phyloP scores from a whole-genome alignment of 2,113 vertebrate species.

The Microcebus ravelobensis region DNA sequence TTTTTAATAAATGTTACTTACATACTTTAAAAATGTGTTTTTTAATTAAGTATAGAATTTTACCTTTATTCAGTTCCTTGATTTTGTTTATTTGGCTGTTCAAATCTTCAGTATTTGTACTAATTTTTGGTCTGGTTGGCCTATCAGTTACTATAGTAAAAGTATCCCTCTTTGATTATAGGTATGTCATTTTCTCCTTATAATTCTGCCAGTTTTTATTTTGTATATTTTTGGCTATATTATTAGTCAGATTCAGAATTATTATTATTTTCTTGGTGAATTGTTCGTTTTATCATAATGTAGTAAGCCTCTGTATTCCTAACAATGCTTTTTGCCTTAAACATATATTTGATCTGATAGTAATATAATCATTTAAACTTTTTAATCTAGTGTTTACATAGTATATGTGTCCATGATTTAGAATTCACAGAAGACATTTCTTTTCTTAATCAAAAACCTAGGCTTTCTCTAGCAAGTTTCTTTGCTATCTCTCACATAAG shows the following conservation, averaged over 20 bases:
- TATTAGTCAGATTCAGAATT: neutral
- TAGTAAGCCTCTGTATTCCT: neutral
- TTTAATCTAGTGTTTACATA: neutral
- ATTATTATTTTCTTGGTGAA: neutral
- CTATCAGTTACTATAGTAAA: neutral
- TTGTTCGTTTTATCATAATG: neutral
- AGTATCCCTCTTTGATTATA: neutral
- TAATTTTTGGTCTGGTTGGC: neutral
- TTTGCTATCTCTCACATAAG: neutral
- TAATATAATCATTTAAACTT: neutral
- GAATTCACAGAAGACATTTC: neutral
- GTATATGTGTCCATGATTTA: neutral
- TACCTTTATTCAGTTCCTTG: neutral
- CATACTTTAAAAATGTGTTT: neutral
- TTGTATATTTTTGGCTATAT: neutral
- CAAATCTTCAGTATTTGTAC: neutral
- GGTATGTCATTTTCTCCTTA: neutral
- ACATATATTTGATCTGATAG: neutral
- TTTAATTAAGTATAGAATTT: neutral
- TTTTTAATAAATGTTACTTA: neutral
- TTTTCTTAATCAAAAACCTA: neutral
- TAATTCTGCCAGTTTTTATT: neutral
- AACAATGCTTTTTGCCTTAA: neutral
- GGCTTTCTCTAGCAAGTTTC: neutral
- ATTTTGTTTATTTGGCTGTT: slow-evolving; percentile 9